Base-by-base conservation (phyloP, 2,797 vertebrate genomes). In the Galago senegalensis region DNA sequence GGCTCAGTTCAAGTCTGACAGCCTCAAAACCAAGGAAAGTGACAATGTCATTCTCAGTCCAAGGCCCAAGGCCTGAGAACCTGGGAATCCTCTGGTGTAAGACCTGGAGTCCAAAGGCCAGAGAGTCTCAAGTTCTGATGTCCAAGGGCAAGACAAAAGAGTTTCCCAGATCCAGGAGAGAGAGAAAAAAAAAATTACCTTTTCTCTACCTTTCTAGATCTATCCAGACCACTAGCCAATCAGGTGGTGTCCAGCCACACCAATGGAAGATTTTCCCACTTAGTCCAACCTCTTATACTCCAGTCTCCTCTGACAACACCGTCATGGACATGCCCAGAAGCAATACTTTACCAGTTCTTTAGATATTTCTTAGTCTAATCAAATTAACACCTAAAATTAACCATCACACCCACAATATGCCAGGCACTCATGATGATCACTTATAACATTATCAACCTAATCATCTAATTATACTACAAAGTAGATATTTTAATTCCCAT, bases 401-500 rank as follows among this genome's bases (percentile, higher is more conserved):
- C 46, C 29, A 49, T 53, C 31, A 53, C 46, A 77, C 29, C 49
- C 17, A 56, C 4, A 67, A 29, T 53, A 20, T 7, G 17, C 61
- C 56, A 90, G 72, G 29, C 16, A 43, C 20, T 79, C 56, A 31
- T 77, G 56, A 86, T 4, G 46, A 58, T 58, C 87, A 85, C 65
- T 56, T 79, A 70, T 10, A 16, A 31, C 13, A 65, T 69, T 12
- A 17, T 4, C 75, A 18, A 77, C 43, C 46, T 61, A 31, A 13
- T 65, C 17, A 84, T 53, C 37, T 56, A 40, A 29, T 73, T 86
- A 31, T 43, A n/a, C 21, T 81, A 5, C 23, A 73, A 86, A 91
- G 58, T 43, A 61, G n/a, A 7, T 81, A 73, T 91, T 90, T 93
- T 87, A 56, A 91, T 97, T 81, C 5, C 63, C 25, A 25, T 69